Evolutionary conservation across 2,797 vertebrate species (phyloP).

Genomic region (Arctocebus calabarensis): DNA sequence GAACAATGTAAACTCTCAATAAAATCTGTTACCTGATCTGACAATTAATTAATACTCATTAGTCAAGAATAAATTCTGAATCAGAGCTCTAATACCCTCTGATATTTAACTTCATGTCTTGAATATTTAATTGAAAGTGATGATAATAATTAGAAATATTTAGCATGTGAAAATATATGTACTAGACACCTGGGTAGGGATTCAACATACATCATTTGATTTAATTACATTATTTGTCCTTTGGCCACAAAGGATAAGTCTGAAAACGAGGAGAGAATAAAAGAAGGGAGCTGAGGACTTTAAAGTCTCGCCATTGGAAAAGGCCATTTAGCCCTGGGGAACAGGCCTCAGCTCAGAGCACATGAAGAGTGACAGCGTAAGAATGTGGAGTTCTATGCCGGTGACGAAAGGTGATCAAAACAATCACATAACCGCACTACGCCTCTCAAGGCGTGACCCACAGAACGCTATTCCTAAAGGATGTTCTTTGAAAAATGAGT

Average conservation of each 20-base stretch:
- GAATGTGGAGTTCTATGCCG: too few relatives aligned
- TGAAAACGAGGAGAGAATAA: background rate
- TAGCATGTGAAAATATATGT: constrained; percentile 1
- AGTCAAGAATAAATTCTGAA: constrained; percentile 54
- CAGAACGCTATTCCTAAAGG: background rate
- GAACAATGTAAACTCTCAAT: background rate
- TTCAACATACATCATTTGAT: background rate
- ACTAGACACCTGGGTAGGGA: background rate
- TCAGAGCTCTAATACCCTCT: constrained; percentile 28
- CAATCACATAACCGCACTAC: background rate
- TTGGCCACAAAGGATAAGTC: background rate
- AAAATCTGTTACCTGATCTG: constrained; percentile 68
- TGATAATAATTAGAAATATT: constrained; percentile 59
- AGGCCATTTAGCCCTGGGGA: background rate
- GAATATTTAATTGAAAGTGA: constrained; percentile 57
- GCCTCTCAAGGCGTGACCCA: background rate
- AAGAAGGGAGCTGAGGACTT: background rate
- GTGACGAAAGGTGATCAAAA: background rate
- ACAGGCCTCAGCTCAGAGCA: too few relatives aligned
- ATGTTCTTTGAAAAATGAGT: background rate
- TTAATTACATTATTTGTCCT: constrained; percentile 18
- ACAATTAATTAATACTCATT: constrained; percentile 62
- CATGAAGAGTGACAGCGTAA: too few relatives aligned
- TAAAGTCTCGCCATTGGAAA: background rate
- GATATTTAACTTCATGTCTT: constrained; percentile 56